Base-by-base conservation (phyloP, 2,888 invertebrate genomes). In the Ectropis crepuscularia region DNA sequence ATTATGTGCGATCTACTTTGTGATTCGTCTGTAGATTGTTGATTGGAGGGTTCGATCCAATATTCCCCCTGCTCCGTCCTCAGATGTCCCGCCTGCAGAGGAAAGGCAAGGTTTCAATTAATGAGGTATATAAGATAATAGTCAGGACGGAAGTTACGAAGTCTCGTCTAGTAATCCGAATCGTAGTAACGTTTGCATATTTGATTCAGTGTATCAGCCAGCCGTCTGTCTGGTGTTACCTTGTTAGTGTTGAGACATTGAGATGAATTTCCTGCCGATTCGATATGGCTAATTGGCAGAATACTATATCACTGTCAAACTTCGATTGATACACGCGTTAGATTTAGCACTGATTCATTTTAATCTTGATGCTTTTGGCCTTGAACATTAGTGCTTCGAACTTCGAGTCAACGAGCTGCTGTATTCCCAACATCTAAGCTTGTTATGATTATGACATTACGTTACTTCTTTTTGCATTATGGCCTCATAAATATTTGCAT, bases 11-110 rank as follows among this genome's bases (percentile, higher is more conserved):
- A 94, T 83, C 95, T 95, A 57, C 84, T 85, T 68, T 83, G 78
- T 48, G 77, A 85, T 63, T 69, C 81, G 73, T 85, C 86, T 67
- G 77, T 76, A 57, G 85, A 72, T 68, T 92, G 86, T 83, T 94
- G 92, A 76, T 94, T 94, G 41, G 94, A 94, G 43, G 96, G 96
- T 84, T 96, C 96, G 69, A 96, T 95, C 89, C 94, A 96, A 85
- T 95, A 96, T 82, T 95, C 95, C 67, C 94, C 95, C 67, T 94
- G 89, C 72, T 94, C 94, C 12, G 95, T 95, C 77, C 94, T 93
- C 67, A 96, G 93, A 77, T 95, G 93, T 28, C 96, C 96, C 74
- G 95, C 94, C 96, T 96, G 89, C 71, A 78, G 80, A 10, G 42
- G 10, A 66, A 62, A 67, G 47, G 10, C 45, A 42, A 9, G 11